Base-by-base conservation (phyloP, 2,888 invertebrate genomes). In the Stramonita haemastoma region DNA sequence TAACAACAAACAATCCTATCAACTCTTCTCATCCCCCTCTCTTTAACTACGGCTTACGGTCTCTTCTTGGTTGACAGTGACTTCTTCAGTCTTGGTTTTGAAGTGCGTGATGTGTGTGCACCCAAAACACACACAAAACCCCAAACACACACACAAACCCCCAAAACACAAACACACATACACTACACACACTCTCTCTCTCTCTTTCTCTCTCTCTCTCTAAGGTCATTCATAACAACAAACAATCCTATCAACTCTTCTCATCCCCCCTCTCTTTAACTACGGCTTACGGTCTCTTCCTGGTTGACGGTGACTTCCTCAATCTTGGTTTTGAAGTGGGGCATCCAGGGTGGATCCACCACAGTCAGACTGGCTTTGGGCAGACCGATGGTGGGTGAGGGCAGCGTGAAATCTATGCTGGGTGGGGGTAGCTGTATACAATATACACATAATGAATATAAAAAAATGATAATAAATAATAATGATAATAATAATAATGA, bases 261-360 rank as follows among this genome's bases (percentile, higher is more conserved):
- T 70, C 19, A 1, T 70, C 4, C 19, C 70, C 19, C 70, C n/a
- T n/a, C n/a, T n/a, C n/a, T n/a, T n/a, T n/a, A n/a, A n/a, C n/a
- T 46, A 56, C 22, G 46, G 17, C 94, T 93, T 93, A 96, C 96
- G 57, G 96, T 96, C 91, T 99, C 97, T 95, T 99, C 99, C 96
- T 99, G 99, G 96, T 99, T 99, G 89, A 99, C 97, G 0, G 99
- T 99, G 94, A 99, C 98, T 96, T 99, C 99, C 97, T 99, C 99
- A 90, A 99, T 99, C 96, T 99, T 99, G 34, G 99, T 99, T 96
- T 99, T 99, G 90, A 98, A 98, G 95, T 98, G 98, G 0, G 99
- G 98, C 97, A 98, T 98, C 99, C 99, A 99, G 0, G 99, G 99
- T 22, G 99, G 99, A 96, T 99, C 99, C 0, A 99, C 98, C 0